Base-by-base conservation (phyloP, 1,140 invertebrate species). In the Drosophila asahinai region DNA sequence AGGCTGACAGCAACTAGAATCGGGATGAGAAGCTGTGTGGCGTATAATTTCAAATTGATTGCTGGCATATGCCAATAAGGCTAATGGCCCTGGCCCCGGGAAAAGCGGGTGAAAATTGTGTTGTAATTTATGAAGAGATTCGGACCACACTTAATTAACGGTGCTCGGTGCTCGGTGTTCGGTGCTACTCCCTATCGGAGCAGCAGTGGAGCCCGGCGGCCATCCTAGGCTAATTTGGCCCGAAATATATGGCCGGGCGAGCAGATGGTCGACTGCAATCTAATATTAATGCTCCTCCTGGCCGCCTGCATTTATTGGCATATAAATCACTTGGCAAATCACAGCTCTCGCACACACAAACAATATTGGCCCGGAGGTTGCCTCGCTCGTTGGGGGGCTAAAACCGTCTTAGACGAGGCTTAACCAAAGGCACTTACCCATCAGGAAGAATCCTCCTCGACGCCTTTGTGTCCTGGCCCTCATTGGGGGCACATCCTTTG, bases 271-370 rank as follows among this genome's bases (percentile, higher is more conserved):
- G 47, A 70, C 36, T 75, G 70, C 71, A 75, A 80, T 80, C 77
- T 78, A 84, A 84, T 84, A 84, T 84, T 84, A 84, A 84, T 86
- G 82, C 73, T 40, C 27, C 54, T 67, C 25, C 25, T 42, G 57
- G 63, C 71, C 73, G 79, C 86, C 65, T 81, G 84, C 81, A 89
- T 87, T 89, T 87, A 89, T 87, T 80, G 81, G 86, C 84, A 68
- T 60, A 87, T 87, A 89, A 87, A 87, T 87, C 84, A 90, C 81
- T 74, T 59, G 60, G 36, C 40, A 60, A 80, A 87, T 87, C 81
- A 84, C 73, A 66, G 83, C 48, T 54, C 60, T 59, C 51, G 38
- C 55, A 61, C 40, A 17, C 19, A 61, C 33, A 22, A 17, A 40
- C 11, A 30, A 11, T 12, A 49, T 49, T 49, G 47, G 22, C 47